Conservation (phyloP, 2,113 vertebrate species). For the Notechis scutatus region DNA sequence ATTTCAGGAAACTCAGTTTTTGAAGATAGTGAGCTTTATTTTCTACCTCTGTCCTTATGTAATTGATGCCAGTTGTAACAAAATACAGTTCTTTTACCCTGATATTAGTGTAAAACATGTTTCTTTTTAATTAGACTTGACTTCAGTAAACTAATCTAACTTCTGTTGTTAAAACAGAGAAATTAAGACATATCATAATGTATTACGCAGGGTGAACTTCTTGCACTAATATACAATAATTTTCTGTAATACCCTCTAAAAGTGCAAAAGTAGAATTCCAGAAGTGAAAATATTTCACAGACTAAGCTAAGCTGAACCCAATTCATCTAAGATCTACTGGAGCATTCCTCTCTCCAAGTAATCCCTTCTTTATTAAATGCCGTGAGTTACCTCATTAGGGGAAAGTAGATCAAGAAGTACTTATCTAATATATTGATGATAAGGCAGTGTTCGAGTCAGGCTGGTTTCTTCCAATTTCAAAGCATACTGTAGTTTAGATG, state of each 20-base stretch:
- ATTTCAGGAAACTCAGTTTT: neutral
- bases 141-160: neutral
- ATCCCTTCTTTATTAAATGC: constrained; percentile 13
- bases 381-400: fast-evolving
- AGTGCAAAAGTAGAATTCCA: neutral
- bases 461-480: neutral
- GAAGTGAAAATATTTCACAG: neutral
- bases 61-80: constrained; percentile 25
- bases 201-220: neutral
- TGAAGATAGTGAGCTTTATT: neutral
- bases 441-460: neutral
- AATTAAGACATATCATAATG: neutral
- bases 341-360: neutral
- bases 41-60: neutral
- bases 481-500: neutral
- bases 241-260: neutral
- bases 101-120: neutral
- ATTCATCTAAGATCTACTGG: fast-evolving
- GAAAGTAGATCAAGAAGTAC: fast-evolving
- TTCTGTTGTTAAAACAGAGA: neutral
- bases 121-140: neutral
- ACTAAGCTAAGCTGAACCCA: neutral
- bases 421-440: neutral
- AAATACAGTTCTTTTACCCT: neutral
- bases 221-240: neutral